These are phyloP conservation scores for Periophthalmus magnuspinnatus DNA, from an alignment of 2,797 vertebrate species.

Conservation along the genomic window DNA sequence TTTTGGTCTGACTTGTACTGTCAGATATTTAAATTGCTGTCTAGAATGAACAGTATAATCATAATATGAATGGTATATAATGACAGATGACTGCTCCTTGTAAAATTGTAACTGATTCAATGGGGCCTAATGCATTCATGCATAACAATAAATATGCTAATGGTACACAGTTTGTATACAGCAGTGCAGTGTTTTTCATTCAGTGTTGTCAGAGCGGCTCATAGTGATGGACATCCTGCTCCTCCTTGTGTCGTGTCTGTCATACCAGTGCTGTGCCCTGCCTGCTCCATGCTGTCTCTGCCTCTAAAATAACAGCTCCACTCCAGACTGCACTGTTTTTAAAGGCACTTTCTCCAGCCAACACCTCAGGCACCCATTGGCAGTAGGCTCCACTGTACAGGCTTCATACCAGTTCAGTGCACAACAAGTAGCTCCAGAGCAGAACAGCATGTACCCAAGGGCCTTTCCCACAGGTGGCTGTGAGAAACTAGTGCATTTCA, in stretches of 20 bases:
- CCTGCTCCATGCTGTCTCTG: slow-evolving; percentile 42
- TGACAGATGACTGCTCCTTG: background rate
- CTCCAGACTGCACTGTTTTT: slow-evolving; percentile 24
- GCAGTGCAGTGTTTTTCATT: slow-evolving; percentile 7
- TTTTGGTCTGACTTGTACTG: background rate
- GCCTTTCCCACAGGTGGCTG: background rate
- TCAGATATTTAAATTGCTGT: background rate
- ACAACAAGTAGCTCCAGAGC: slow-evolving; percentile 2
- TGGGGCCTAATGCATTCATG: slow-evolving; percentile 5
- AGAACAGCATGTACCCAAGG: slow-evolving; percentile 15
- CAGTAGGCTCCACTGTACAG: background rate
- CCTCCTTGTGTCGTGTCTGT: slow-evolving; percentile 52
- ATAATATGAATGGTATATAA: slow-evolving; percentile 5
- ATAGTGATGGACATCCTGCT: slow-evolving; percentile 38
- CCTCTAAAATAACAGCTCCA: slow-evolving; percentile 37
- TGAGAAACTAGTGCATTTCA: background rate
- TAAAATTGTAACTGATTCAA: slow-evolving; percentile 1
- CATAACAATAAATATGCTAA: slow-evolving; percentile 6
- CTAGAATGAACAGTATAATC: background rate
- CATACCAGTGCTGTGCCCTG: slow-evolving; percentile 64
- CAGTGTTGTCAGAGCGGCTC: slow-evolving; percentile 3
- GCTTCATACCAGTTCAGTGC: slow-evolving; percentile 6
- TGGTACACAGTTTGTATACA: slow-evolving; percentile 5
- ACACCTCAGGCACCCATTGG: slow-evolving; percentile 20
- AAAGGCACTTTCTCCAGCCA: slow-evolving; percentile 16